Conservation (phyloP, 2,797 vertebrate species). For the Acipenser transmontanus region DNA sequence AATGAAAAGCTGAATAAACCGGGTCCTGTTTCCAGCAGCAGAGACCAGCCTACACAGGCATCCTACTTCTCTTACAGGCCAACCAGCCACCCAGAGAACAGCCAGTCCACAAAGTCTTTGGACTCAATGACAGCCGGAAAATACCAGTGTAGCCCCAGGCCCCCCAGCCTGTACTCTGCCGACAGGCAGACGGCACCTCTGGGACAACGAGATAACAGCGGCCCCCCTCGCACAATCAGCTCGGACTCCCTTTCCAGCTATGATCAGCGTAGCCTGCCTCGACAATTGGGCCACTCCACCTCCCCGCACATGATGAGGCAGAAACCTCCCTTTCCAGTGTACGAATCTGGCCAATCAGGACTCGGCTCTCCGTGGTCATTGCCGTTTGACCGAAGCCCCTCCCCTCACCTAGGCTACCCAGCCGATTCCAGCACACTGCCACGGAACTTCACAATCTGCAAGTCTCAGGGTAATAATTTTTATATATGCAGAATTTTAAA, state of each 20-base stretch:
- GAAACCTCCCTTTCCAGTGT: conserved; percentile 11
- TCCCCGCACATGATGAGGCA: conserved; percentile 4
- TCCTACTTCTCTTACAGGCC: not conserved
- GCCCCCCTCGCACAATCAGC: not conserved
- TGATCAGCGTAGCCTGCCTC: not conserved
- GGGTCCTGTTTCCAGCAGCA: not conserved
- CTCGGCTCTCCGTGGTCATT: conserved; percentile 35
- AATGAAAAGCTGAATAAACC: not conserved
- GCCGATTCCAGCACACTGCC: conserved; percentile 43
- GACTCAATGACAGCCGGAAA: not conserved
- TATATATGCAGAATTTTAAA: not conserved
- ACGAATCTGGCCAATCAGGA: conserved; percentile 31
- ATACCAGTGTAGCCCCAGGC: not conserved
- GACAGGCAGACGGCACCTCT: not conserved
- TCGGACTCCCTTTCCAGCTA: not conserved
- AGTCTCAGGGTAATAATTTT: conserved; percentile 34
- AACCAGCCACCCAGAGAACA: not conserved
- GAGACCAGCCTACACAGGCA: not conserved
- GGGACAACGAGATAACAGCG: not conserved
- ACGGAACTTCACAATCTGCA: conserved; percentile 36
- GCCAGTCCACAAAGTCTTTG: not conserved
- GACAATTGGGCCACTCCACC: not conserved
- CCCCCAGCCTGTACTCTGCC: not conserved
- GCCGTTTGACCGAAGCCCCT: conserved; percentile 39
- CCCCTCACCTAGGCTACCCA: conserved; percentile 31